phyloP scores from a whole-genome alignment of 2,888 invertebrate genomes.

The Leptinotarsa tumamoca region DNA sequence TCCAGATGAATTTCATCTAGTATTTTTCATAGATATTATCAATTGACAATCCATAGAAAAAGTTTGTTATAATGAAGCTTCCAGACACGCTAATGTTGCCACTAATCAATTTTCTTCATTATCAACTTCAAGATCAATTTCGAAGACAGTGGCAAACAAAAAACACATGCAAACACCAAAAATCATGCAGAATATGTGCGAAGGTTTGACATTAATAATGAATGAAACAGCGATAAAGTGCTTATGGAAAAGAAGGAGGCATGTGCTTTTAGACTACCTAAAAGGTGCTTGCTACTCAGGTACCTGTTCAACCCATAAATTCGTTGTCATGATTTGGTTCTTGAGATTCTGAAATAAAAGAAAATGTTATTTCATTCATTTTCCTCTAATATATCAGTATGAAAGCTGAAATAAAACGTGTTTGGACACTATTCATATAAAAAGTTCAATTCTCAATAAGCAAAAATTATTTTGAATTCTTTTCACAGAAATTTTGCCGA shows the following conservation, averaged over 20 bases:
- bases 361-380: neutral
- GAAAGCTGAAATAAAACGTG: too few relatives aligned
- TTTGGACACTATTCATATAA: too few relatives aligned
- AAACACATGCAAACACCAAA: neutral
- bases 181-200: neutral
- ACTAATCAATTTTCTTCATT: neutral
- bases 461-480: too few relatives aligned
- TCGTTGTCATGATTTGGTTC: conserved; percentile 96
- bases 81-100: neutral
- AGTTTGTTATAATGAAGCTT: too few relatives aligned
- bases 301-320: conserved; percentile 92
- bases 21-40: too few relatives aligned
- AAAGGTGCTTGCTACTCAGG: conserved; percentile 25
- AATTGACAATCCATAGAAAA: too few relatives aligned
- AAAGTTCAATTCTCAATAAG: too few relatives aligned
- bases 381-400: too few relatives aligned
- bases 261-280: conserved; percentile 25
- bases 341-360: conserved; percentile 86
- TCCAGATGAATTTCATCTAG: too few relatives aligned
- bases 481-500: too few relatives aligned
- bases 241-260: conserved; percentile 13
- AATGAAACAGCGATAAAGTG: conserved; percentile 13
- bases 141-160: neutral
- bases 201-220: neutral
- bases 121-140: neutral